Evolutionary conservation across 2,888 invertebrate species (phyloP), one percentile per base, ranked within the genome.

Genomic region (Biston stratarius): DNA sequence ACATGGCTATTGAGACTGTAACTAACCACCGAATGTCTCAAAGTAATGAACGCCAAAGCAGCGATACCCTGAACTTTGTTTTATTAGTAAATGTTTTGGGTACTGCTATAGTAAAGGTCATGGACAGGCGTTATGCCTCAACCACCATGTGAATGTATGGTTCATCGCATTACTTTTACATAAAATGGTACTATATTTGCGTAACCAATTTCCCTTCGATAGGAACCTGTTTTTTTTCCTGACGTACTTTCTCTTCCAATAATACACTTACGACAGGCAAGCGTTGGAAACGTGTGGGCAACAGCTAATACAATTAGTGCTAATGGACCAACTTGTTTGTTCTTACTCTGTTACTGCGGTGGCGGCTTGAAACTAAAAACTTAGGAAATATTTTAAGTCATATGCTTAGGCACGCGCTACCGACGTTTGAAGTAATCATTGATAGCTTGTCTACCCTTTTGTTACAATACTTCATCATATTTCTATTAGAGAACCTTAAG

Each of bases 261-360:
- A 51, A 67, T 67, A 62, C 62, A 38, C 38, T 38, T 38, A 67
- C 58, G 63, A 63, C 63, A 69, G 49, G 63, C 48, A 40, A 62
- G 61, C 48, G 73, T 70, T 69, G 63, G 70, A 70, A 60, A 72
- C 69, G 67, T 62, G 73, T 69, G 69, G 69, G 65, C 67, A 59
- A 69, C 71, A 68, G 71, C 74, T 84, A 85, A 86, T 83, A 83
- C 84, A 87, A 88, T 88, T 88, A 86, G 80, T 74, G 75, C 81
- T 87, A 86, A 87, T 87, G 86, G 85, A 81, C 74, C 79, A 71
- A 75, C 74, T 77, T 79, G 82, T 84, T 81, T 67, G 71, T 67
- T 63, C 70, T 62, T 70, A 69, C 74, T 52, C 14, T 52, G 57
- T 33, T 52, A 11, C 51, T 59, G 44, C 48, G 49, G 15, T 38